Percentiles rank a stretch among this genome's conserved stretches.
Evolutionary conservation across 2,113 vertebrate species (phyloP).

Genomic region (Suncus etruscus): DNA sequence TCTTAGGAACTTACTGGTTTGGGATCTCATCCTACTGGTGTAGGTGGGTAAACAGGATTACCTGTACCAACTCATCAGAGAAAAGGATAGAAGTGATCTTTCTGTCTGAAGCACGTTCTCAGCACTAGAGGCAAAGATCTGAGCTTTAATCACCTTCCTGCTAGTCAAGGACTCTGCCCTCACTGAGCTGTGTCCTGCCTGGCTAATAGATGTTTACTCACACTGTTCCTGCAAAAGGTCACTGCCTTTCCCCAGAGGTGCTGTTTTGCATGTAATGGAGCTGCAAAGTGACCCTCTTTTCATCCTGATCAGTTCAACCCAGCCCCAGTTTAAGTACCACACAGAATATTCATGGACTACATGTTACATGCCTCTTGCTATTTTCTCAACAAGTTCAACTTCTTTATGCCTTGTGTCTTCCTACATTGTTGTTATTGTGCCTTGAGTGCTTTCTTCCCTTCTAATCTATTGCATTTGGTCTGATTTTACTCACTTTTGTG

Average conservation of each 20-base stretch:
- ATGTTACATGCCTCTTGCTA: neutral
- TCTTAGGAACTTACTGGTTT: neutral
- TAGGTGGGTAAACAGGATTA: neutral
- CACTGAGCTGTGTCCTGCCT: conserved; percentile 72
- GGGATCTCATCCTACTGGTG: neutral
- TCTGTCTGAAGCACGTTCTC: conserved; percentile 47
- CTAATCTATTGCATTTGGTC: neutral
- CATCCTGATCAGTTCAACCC: conserved; percentile 29
- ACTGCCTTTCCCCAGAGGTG: conserved; percentile 63
- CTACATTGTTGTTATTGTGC: neutral
- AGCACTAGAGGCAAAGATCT: conserved; percentile 30
- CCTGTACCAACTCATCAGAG: neutral
- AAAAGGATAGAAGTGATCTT: neutral
- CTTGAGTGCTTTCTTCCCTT: neutral
- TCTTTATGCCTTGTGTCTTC: conserved; percentile 17
- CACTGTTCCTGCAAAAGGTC: conserved; percentile 63
- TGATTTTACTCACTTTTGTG: conserved; percentile 15
- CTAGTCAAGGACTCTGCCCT: conserved; percentile 74
- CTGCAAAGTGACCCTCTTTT: conserved; percentile 73
- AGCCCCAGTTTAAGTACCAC: neutral
- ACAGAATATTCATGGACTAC: conserved; percentile 60
- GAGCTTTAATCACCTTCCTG: conserved; percentile 62
- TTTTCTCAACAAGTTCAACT: conserved; percentile 42
- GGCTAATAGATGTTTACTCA: conserved; percentile 77
- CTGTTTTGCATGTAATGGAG: conserved; percentile 68